phyloP scores from a whole-genome alignment of 2,113 vertebrate genomes.

The Xenopus laevis region DNA sequence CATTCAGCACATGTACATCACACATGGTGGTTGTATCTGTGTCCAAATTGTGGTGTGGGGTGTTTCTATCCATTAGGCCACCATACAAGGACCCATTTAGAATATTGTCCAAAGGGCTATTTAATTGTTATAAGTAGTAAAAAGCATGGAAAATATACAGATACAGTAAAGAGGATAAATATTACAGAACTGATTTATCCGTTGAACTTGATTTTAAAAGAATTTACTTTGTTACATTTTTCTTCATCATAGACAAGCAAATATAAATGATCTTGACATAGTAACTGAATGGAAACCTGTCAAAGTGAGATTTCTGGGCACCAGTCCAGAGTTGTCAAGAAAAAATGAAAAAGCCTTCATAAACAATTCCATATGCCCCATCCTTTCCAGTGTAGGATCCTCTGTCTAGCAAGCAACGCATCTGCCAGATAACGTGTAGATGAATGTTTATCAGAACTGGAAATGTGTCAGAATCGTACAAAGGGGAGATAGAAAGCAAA shows the following conservation, averaged over 20 bases:
- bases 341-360: conserved; percentile 25
- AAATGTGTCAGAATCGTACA: conserved; percentile 26
- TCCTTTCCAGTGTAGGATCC: background rate
- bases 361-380: conserved; percentile 38
- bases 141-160: too few relatives aligned
- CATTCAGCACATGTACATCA: too few relatives aligned
- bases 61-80: too few relatives aligned
- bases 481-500: background rate
- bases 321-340: conserved; percentile 23
- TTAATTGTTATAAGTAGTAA: too few relatives aligned
- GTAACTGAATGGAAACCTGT: conserved; percentile 5
- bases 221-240: background rate
- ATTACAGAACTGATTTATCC: too few relatives aligned
- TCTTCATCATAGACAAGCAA: conserved; percentile 27
- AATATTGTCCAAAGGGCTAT: too few relatives aligned
- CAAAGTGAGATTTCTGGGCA: conserved; percentile 31
- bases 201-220: too few relatives aligned
- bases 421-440: conserved; percentile 22
- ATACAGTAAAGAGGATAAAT: too few relatives aligned
- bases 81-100: too few relatives aligned
- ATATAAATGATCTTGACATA: conserved; percentile 28
- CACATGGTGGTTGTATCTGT: too few relatives aligned
- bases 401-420: conserved; percentile 17
- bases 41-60: too few relatives aligned
- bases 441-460: conserved; percentile 27